Percentiles rank a stretch among this genome's conserved stretches.
phyloP scores from a whole-genome alignment of 2,888 invertebrate genomes.

The Sympetrum striolatum region DNA sequence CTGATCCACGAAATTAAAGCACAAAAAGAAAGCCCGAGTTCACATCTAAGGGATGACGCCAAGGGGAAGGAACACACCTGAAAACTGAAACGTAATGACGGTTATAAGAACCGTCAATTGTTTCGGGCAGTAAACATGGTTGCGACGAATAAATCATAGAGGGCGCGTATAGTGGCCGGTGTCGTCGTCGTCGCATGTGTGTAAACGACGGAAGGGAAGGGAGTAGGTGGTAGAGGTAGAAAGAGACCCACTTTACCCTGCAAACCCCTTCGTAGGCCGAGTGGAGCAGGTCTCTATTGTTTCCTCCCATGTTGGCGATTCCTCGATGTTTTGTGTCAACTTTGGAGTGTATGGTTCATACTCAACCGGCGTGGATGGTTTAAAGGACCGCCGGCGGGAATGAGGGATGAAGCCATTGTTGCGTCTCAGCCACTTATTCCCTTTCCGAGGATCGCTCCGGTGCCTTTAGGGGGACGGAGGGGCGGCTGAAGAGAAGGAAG shows the following conservation, averaged over 20 bases:
- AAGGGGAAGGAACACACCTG: background rate
- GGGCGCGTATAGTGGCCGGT: background rate
- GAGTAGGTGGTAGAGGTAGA: background rate
- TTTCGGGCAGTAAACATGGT: background rate
- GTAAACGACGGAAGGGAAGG: background rate
- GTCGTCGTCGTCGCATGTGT: background rate
- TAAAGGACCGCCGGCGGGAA: background rate
- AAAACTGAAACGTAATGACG: background rate
- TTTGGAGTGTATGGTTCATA: constrained; percentile 11
- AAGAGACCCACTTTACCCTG: background rate
- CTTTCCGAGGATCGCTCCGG: background rate
- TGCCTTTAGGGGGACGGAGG: background rate
- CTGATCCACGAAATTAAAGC: too few species aligned
- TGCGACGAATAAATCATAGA: background rate
- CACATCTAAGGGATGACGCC: background rate
- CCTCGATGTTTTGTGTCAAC: constrained; percentile 21
- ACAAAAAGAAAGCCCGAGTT: too few species aligned
- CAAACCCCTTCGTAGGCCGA: background rate
- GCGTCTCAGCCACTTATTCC: background rate
- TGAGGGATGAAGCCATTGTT: background rate
- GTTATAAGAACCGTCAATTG: background rate
- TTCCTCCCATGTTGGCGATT: constrained; percentile 13
- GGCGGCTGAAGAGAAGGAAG: background rate
- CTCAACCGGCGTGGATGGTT: constrained; percentile 15
- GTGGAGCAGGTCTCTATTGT: constrained; percentile 6